Evolutionary conservation across 1,140 invertebrate genomes (phyloP).

Genomic region (Caenorhabditis tropicalis): DNA sequence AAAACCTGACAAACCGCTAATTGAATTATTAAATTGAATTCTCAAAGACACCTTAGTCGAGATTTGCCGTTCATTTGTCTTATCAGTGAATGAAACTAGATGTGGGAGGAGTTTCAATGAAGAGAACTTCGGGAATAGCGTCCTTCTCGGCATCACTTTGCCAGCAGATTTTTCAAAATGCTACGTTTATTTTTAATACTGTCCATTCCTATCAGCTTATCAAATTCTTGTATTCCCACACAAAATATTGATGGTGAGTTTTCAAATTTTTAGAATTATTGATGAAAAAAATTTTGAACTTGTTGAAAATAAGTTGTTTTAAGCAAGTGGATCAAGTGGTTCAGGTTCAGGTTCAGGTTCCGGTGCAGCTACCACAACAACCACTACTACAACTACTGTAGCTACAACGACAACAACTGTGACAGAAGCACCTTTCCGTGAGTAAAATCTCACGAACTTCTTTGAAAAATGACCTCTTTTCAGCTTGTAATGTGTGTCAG

Average conservation of each 20-base stretch:
- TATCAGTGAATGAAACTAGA: not conserved
- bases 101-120: not conserved
- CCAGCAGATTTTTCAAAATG: not conserved
- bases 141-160: not conserved
- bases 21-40: not conserved
- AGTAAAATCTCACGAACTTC: not conserved
- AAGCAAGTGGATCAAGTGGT: not conserved
- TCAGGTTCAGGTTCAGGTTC: not conserved
- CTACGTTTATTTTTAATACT: not conserved
- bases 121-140: not conserved
- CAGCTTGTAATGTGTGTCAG: not conserved
- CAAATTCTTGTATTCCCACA: not conserved
- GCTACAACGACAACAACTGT: not conserved
- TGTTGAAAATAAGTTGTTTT: too few relatives aligned
- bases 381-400: not conserved
- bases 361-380: not conserved
- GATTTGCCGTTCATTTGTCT: not conserved
- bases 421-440: conserved; percentile 6
- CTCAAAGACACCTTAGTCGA: not conserved
- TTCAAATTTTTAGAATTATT: not conserved
- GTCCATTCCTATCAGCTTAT: not conserved
- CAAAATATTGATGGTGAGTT: conserved; percentile 2
- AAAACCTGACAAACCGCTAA: not conserved
- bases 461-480: not conserved
- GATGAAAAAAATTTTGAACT: not conserved